Conservation (phyloP, 1,140 invertebrate genomes). For the Protaetia brevitarsis region DNA sequence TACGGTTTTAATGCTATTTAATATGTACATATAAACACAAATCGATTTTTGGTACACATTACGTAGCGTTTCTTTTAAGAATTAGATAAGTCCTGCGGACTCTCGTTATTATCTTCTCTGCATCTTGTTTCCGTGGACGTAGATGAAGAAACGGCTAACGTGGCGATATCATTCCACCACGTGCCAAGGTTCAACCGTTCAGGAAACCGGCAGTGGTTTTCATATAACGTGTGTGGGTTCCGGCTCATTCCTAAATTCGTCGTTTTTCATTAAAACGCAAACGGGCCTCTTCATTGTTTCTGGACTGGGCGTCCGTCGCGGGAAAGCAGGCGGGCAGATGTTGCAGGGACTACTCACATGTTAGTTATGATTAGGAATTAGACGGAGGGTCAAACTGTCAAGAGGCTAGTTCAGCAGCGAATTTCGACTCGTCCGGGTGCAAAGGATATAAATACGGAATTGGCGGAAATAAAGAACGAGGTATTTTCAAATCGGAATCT, state of each 20-base stretch:
- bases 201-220: conserved; percentile 75
- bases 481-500: conserved; percentile 61
- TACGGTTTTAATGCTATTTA: not conserved
- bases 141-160: conserved; percentile 34
- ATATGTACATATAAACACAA: conserved; percentile 1
- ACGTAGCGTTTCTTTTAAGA: conserved; percentile 3
- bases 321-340: conserved; percentile 44
- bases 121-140: not conserved
- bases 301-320: conserved; percentile 54
- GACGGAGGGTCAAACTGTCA: conserved; percentile 44
- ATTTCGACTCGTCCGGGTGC: conserved; percentile 60
- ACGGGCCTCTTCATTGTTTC: conserved; percentile 50
- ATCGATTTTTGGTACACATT: not conserved
- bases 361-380: too few relatives aligned
- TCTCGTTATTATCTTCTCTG: conserved; percentile 7
- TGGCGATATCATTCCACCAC: conserved; percentile 52
- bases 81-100: not conserved
- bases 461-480: conserved; percentile 64
- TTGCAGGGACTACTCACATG: conserved; percentile 42
- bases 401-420: conserved; percentile 62
- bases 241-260: conserved; percentile 48
- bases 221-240: conserved; percentile 67
- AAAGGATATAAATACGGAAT: conserved; percentile 70
- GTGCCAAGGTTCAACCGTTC: conserved; percentile 51
- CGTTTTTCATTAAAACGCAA: conserved; percentile 57